These are phyloP conservation scores for Cromileptes altivelis DNA, from an alignment of 2,113 vertebrate genomes.

Conservation along the genomic window DNA sequence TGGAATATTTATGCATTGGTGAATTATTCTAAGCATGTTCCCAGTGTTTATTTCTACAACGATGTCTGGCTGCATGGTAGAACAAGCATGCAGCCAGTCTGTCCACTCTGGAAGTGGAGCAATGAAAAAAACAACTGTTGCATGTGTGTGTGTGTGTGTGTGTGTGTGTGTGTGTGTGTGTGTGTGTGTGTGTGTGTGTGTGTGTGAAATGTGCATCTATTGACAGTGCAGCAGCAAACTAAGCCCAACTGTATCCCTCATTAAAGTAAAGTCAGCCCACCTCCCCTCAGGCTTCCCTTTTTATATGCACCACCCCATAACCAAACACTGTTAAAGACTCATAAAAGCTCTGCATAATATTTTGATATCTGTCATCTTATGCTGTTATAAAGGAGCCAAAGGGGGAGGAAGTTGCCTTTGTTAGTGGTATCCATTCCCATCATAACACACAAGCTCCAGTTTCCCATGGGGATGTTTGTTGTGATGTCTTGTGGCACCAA, in stretches of 20 bases:
- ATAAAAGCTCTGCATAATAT: slow-evolving; percentile 71
- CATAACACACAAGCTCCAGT: slow-evolving; percentile 67
- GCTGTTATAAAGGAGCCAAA: slow-evolving; percentile 47
- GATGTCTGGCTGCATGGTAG: slow-evolving; percentile 59
- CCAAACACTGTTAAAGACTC: slow-evolving; percentile 68
- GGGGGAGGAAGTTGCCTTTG: slow-evolving; percentile 49
- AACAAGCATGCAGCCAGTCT: slow-evolving; percentile 33
- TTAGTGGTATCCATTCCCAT: slow-evolving; percentile 66
- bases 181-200: not conserved
- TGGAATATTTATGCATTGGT: slow-evolving; percentile 74
- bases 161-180: slow-evolving; percentile 15
- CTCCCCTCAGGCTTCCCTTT: slow-evolving; percentile 38
- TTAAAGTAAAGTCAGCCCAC: slow-evolving; percentile 29
- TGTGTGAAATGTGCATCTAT: slow-evolving; percentile 28
- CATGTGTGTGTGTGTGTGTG: not conserved
- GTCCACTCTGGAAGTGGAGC: slow-evolving; percentile 25
- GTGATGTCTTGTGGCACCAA: slow-evolving; percentile 73
- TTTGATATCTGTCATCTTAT: slow-evolving; percentile 69
- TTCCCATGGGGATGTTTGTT: slow-evolving; percentile 70
- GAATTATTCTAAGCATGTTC: slow-evolving; percentile 79
- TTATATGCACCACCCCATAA: slow-evolving; percentile 33
- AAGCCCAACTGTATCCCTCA: slow-evolving; percentile 24
- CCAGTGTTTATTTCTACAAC: slow-evolving; percentile 68
- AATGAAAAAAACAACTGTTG: slow-evolving; percentile 9
- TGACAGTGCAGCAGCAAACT: slow-evolving; percentile 35